Evolutionary conservation across 1,140 invertebrate genomes (phyloP), one percentile per base, ranked within the genome.

Genomic region (Drosophila equinoxialis): DNA sequence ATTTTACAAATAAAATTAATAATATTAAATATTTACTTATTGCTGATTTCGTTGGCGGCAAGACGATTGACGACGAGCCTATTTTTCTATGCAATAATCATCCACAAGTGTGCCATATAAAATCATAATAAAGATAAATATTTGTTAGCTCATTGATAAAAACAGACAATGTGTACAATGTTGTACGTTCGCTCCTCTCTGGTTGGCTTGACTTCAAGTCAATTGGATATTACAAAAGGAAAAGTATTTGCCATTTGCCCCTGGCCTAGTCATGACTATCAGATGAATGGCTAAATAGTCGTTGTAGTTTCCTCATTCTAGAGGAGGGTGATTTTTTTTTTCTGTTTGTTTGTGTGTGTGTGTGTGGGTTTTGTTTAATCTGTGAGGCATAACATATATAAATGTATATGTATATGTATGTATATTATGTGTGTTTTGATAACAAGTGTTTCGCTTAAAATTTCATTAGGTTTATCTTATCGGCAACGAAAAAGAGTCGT

Each of bases 401-500:
- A 23, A 23, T 23, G 23, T 23, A 3, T 23, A 41, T 17, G 17
- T n/a, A 1, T 41, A 1, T 69, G 23, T 67, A 48, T 55, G 64
- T 59, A 58, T 48, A 17, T 48, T 48, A 30, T 48, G 65, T 67
- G 48, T 42, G 2, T 65, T 75, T 70, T 83, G 83, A 86, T 86
- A 89, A 65, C 83, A 69, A 57, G 61, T 72, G 72, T 83, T 89
- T 83, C 84, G 80, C 83, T 87, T 87, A 71, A 87, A 80, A 71
- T 81, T 87, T 87, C 80, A 89, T 89, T 74, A 68, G 84, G 42
- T 59, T 87, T 87, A 87, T 87, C 83, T 87, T 89, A 87, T 87
- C 83, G 55, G 8, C 39, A 57, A 67, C 61, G 58, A n/a, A 65
- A 61, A 17, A 51, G 26, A 66, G 62, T 35, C 33, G 30, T 30